Evolutionary conservation across 1,140 invertebrate species (phyloP).

Genomic region (Drosophila orena): DNA sequence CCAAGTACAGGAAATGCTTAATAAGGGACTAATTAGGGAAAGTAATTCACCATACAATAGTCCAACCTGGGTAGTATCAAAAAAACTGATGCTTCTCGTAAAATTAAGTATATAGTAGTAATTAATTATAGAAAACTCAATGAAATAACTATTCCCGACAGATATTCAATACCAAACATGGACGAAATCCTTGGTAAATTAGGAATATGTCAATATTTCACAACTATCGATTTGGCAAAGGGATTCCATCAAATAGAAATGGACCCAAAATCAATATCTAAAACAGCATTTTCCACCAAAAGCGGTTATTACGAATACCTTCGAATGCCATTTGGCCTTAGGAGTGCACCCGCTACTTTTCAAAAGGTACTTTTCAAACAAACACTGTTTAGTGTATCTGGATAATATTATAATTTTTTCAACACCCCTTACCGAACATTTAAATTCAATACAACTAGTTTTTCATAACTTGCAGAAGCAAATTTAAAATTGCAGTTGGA

Average conservation of each 20-base stretch:
- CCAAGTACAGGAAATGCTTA: neutral
- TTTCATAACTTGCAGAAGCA: neutral
- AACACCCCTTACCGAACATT: neutral
- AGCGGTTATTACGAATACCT: too few species aligned
- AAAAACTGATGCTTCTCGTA: neutral
- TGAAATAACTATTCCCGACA: slow-evolving; percentile 5
- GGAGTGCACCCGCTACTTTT: slow-evolving; percentile 3
- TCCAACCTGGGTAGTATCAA: neutral
- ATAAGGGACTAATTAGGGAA: too few species aligned
- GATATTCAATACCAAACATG: slow-evolving; percentile 1
- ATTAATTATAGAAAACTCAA: neutral
- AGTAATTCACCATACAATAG: too few species aligned
- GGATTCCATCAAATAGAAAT: slow-evolving; percentile 1
- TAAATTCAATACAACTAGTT: slow-evolving; percentile 7
- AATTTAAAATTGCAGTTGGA: too few species aligned
- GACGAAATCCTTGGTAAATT: slow-evolving; percentile 7
- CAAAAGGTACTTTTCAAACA: neutral
- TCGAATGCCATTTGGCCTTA: too few species aligned
- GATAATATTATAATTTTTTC: slow-evolving; percentile 7
- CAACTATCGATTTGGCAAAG: neutral
- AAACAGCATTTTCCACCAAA: slow-evolving; percentile 3
- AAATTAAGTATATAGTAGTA: neutral
- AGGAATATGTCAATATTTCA: neutral
- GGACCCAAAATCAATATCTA: neutral
- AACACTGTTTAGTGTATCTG: slow-evolving; percentile 1